Conservation (phyloP, 2,797 vertebrate species). For the Amniataba percoides region DNA sequence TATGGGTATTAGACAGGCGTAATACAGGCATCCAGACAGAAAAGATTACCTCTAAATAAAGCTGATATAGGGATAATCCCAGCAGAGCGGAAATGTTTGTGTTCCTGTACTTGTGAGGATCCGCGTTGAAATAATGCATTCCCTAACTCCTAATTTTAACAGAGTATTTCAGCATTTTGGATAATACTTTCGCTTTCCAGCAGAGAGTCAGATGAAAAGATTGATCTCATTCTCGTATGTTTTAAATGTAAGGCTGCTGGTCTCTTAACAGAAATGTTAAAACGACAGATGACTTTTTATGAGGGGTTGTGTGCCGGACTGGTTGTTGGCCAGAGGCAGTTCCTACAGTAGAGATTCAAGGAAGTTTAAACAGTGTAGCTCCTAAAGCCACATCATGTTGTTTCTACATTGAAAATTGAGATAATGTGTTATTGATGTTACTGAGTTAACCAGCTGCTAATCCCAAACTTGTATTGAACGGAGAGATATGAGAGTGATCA, state of each 20-base stretch:
- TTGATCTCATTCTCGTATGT: neutral
- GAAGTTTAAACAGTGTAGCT: neutral
- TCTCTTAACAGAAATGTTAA: neutral
- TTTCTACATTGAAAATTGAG: neutral
- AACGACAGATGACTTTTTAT: neutral
- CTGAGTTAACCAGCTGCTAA: neutral
- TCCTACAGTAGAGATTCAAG: neutral
- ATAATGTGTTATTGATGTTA: neutral
- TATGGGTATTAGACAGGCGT: slow-evolving; percentile 26
- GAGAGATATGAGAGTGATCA: neutral
- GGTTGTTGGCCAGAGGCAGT: neutral
- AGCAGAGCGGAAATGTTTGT: neutral
- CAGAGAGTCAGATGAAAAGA: neutral
- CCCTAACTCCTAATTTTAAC: neutral
- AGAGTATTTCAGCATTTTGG: neutral
- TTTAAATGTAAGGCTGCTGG: neutral
- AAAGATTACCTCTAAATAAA: slow-evolving; percentile 49
- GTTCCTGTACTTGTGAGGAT: slow-evolving; percentile 9
- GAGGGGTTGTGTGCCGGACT: no score
- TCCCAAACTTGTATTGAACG: neutral
- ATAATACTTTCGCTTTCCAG: neutral
- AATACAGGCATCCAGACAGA: slow-evolving; percentile 12
- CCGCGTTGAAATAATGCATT: neutral
- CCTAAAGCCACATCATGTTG: neutral
- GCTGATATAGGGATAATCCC: slow-evolving; percentile 50